Conservation (phyloP, 2,888 invertebrate species). For the Erebia palarica region DNA sequence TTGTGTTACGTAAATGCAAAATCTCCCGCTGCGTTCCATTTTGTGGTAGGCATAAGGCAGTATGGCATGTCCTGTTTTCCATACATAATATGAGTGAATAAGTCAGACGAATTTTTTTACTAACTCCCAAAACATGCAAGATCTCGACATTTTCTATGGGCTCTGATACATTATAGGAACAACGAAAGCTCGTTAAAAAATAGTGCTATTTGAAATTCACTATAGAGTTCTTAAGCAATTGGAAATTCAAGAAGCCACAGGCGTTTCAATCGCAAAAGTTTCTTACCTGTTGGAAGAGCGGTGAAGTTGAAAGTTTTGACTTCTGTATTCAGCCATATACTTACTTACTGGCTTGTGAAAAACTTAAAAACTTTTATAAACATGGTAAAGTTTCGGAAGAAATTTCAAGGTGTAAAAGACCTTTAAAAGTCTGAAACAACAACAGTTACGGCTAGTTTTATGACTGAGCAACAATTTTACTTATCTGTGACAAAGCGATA, state of each 20-base stretch:
- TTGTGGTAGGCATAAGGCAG: too few species aligned
- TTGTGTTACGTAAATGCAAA: too few species aligned
- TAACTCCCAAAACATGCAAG: background rate
- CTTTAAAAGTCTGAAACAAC: too few species aligned
- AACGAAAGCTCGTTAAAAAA: constrained; percentile 13
- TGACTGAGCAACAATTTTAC: too few species aligned
- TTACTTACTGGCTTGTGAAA: too few species aligned
- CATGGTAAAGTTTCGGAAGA: background rate
- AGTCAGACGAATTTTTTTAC: background rate
- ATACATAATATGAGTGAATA: too few species aligned
- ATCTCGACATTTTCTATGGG: too few species aligned
- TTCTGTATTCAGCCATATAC: constrained; percentile 14
- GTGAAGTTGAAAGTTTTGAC: constrained; percentile 22
- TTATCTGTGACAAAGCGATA: too few species aligned
- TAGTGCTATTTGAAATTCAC: constrained; percentile 16
- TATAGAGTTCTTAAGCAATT: constrained; percentile 16
- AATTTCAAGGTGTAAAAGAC: background rate
- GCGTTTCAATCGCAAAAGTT: constrained; percentile 45
- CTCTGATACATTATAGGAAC: background rate
- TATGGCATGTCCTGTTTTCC: too few species aligned
- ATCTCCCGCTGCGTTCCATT: too few species aligned
- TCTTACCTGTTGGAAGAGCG: constrained; percentile 23
- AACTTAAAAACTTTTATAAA: background rate
- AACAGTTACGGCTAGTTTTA: too few species aligned
- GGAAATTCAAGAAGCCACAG: constrained; percentile 30